Conservation (phyloP, 2,797 vertebrate genomes). For the Sebastolobus alascanus region DNA sequence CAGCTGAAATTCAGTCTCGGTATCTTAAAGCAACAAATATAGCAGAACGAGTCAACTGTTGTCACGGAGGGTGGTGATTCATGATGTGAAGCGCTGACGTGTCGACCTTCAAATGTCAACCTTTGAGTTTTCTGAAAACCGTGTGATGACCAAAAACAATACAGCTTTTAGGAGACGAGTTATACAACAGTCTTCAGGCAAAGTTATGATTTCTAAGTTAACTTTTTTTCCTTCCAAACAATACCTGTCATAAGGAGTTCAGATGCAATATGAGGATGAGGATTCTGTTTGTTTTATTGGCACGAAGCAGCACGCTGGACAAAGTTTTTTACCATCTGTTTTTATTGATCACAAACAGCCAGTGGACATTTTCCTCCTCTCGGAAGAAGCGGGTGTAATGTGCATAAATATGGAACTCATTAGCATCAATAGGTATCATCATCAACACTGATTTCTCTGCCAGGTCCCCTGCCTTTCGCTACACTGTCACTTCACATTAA, state of each 20-base stretch:
- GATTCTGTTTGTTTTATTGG: constrained; percentile 11
- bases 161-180: constrained; percentile 2
- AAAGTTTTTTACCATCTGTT: neutral
- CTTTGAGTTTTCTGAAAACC: constrained; percentile 18
- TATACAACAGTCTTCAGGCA: neutral
- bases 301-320: neutral
- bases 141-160: neutral
- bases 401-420: constrained; percentile 30
- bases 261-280: neutral
- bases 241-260: neutral
- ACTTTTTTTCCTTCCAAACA: neutral
- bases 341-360: constrained; percentile 37
- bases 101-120: constrained; percentile 41
- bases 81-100: constrained; percentile 11
- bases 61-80: constrained; percentile 28
- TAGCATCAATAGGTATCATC: constrained; percentile 37
- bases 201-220: neutral
- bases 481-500: constrained; percentile 10
- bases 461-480: neutral
- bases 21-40: neutral
- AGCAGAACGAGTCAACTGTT: neutral
- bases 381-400: constrained; percentile 22
- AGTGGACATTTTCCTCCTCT: constrained; percentile 35
- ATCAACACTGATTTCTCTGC: constrained; percentile 15
- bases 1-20: neutral